Evolutionary conservation across 2,113 vertebrate genomes (phyloP), one percentile per base, ranked within the genome.

Genomic region (Tychaedon coryphoeus): DNA sequence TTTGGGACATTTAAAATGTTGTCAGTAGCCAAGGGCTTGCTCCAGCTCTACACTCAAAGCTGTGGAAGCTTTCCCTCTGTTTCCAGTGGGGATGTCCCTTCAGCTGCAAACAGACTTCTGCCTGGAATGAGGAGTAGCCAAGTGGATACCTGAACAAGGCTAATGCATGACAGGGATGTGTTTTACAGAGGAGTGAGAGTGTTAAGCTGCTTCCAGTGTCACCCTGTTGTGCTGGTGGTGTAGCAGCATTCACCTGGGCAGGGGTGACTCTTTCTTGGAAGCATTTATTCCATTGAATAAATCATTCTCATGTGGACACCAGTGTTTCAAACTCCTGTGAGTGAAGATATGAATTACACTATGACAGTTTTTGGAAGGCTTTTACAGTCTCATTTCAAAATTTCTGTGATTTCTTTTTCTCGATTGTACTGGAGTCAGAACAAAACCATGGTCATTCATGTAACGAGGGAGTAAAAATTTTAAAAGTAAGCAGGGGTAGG

Each of bases 31-130:
- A 86, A 56, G 28, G 71, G 11, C 56, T 88, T 62, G 29, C 48
- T 91, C 14, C 40, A 71, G 61, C 56, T 76, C 67, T 64, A 42
- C 2, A 0, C 15, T 50, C 14, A 58, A 18, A 92, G 47, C 51
- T 0, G 0, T 38, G 26, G 58, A 38, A 79, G 25, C 29, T 90
- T 70, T 86, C 34, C 53, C 4, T 5, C 36, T 34, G 1, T 34
- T 36, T 69, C 53, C 53, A 64, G 45, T 56, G 47, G 47, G 48
- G 28, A 11, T 12, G 14, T 50, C 10, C 48, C 70, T 0, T 3
- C 18, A 78, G 66, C 57, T 72, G 88, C 26, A 87, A 28, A 67
- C 14, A 48, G 24, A 6, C 10, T 65, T 42, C 28, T 82, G 53
- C 82, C 75, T 22, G 53, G 57, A 36, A 12, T 36, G 62, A 60